Conservation (phyloP, 2,797 vertebrate species). For the Aplochiton taeniatus region DNA sequence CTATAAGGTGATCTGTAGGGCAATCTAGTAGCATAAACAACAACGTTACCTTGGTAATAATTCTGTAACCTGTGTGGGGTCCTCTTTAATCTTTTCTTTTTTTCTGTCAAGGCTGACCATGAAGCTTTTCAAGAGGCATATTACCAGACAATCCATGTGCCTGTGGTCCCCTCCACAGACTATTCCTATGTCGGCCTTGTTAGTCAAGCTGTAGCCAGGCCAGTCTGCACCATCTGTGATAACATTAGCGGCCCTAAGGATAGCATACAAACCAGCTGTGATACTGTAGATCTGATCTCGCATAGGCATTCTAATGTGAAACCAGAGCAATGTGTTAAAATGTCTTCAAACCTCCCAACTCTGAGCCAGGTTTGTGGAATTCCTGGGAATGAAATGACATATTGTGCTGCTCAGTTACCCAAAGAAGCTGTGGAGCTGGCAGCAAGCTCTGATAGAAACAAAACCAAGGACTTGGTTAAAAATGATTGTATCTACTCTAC, state of each 20-base stretch:
- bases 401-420: conserved; percentile 1
- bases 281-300: neutral
- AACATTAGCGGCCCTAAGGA: neutral
- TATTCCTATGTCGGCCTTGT: neutral
- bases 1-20: no score
- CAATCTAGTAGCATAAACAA: no score
- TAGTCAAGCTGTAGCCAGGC: neutral
- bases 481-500: neutral
- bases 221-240: neutral
- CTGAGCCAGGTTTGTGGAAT: neutral
- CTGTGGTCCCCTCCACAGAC: neutral
- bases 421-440: neutral
- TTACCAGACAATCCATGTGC: no score
- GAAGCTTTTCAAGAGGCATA: no score
- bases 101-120: no score
- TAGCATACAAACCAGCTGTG: neutral
- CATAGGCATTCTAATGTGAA: neutral
- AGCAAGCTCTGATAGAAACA: neutral
- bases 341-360: neutral
- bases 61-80: no score
- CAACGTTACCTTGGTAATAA: no score
- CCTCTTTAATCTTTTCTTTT: no score
- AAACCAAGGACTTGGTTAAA: neutral
- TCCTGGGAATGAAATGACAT: neutral
- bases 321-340: neutral